These are phyloP conservation scores for Rhynchonycteris naso DNA, from an alignment of 2,797 vertebrate species.

Conservation along the genomic window DNA sequence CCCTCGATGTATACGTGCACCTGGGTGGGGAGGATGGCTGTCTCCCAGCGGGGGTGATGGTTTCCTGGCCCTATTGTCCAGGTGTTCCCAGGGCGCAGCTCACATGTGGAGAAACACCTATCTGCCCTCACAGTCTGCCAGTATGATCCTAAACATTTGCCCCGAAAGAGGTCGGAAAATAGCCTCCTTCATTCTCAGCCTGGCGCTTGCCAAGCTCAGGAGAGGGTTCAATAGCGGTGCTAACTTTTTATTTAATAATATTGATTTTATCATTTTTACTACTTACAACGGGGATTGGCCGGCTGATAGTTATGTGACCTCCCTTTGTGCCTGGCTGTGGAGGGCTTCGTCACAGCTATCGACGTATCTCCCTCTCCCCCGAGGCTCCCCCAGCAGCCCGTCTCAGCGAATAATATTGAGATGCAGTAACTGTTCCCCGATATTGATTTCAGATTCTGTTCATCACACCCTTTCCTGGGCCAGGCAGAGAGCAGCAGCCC, in stretches of 20 bases:
- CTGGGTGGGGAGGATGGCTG: not conserved
- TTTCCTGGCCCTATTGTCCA: slow-evolving; percentile 9
- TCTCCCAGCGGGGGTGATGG: not conserved
- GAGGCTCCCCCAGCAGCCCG: slow-evolving; percentile 80
- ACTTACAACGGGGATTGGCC: slow-evolving; percentile 84
- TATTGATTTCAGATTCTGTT: slow-evolving; percentile 88
- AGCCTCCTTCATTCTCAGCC: slow-evolving; percentile 60
- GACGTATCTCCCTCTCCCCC: slow-evolving; percentile 80
- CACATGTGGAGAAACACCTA: not conserved
- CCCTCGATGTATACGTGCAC: not conserved
- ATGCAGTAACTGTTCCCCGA: slow-evolving; percentile 87
- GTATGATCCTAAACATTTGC: slow-evolving; percentile 21
- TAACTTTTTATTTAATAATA: slow-evolving; percentile 87
- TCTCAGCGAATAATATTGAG: slow-evolving; percentile 87
- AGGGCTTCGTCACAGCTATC: slow-evolving; percentile 84
- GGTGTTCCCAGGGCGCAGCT: not conserved
- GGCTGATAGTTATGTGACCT: slow-evolving; percentile 86
- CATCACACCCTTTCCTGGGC: slow-evolving; percentile 84
- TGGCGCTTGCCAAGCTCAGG: slow-evolving; percentile 69
- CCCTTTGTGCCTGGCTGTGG: slow-evolving; percentile 83
- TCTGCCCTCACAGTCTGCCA: not conserved
- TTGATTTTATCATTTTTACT: slow-evolving; percentile 89
- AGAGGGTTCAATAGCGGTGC: slow-evolving; percentile 82
- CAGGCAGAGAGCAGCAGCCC: slow-evolving; percentile 75
- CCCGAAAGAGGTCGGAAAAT: slow-evolving; percentile 67